Evolutionary conservation across 2,888 invertebrate species (phyloP).

Genomic region (Autographa gamma): DNA sequence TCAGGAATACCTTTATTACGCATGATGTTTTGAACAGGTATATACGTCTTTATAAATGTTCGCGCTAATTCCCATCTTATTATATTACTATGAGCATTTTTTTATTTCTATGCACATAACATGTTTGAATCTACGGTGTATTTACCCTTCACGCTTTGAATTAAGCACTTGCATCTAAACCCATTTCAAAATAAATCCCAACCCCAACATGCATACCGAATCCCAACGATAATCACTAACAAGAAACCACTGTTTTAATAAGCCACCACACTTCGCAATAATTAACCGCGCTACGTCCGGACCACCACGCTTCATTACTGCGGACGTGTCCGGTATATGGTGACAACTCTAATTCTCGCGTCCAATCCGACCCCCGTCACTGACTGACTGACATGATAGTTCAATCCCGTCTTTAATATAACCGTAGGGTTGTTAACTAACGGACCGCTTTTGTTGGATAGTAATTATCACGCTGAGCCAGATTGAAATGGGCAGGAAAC

Average conservation of each 20-base stretch:
- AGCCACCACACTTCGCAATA: slow-evolving; percentile 7
- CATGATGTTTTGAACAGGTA: no score
- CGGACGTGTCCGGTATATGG: slow-evolving; percentile 2
- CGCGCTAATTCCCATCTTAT: no score
- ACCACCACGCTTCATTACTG: slow-evolving; percentile 3
- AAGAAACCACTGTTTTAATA: slow-evolving; percentile 6
- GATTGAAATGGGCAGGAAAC: no score
- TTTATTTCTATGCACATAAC: no score
- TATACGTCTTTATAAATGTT: no score
- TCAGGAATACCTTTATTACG: no score
- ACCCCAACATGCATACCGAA: background rate
- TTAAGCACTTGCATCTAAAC: no score
- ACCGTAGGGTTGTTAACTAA: background rate
- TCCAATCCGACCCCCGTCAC: slow-evolving; percentile 5
- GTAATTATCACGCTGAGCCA: no score
- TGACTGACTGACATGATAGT: background rate
- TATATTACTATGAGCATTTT: no score
- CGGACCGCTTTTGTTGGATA: background rate
- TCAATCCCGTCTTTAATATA: slow-evolving; percentile 8
- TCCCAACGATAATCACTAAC: slow-evolving; percentile 1
- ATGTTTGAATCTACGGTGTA: no score
- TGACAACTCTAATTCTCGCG: slow-evolving; percentile 9
- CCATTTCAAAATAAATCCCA: background rate
- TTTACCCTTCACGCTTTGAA: no score
- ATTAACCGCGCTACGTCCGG: slow-evolving; percentile 5